These are phyloP conservation scores for Caenorhabditis parvicauda DNA, from an alignment of 2,888 invertebrate species.

Conservation along the genomic window DNA sequence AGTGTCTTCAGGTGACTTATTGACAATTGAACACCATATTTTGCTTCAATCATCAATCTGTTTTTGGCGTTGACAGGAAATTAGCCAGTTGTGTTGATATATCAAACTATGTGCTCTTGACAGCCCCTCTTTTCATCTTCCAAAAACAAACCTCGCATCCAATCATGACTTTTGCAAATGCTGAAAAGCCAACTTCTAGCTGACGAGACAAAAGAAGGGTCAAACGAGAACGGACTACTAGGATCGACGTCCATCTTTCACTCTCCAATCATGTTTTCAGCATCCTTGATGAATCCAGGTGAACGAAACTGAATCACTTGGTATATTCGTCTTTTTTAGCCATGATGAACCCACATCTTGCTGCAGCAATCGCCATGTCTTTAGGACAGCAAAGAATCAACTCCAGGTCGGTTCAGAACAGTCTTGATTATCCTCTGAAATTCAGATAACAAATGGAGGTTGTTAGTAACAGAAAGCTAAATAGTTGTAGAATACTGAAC, in stretches of 20 bases:
- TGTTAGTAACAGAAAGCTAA: too few relatives aligned
- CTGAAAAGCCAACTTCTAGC: too few relatives aligned
- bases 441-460: not conserved
- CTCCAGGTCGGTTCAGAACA: slow-evolving; percentile 7
- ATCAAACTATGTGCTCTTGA: too few relatives aligned
- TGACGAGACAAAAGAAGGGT: slow-evolving; percentile 18
- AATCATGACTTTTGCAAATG: too few relatives aligned
- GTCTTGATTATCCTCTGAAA: not conserved
- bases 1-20: not conserved
- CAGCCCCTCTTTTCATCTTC: too few relatives aligned
- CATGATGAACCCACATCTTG: slow-evolving; percentile 36
- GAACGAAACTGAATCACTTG: too few relatives aligned
- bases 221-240: slow-evolving; percentile 23
- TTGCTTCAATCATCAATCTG: too few relatives aligned
- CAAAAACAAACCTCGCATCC: too few relatives aligned
- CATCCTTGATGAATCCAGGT: slow-evolving; percentile 29
- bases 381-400: slow-evolving; percentile 31
- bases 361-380: slow-evolving; percentile 38
- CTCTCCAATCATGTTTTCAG: slow-evolving; percentile 33
- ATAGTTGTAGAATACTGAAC: too few relatives aligned
- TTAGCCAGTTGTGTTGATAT: too few relatives aligned
- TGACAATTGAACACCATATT: too few relatives aligned
- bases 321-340: slow-evolving; percentile 13
- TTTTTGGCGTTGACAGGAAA: too few relatives aligned
- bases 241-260: slow-evolving; percentile 38